Conservation (phyloP, 2,888 invertebrate species). For the Exocentrus adspersus region DNA sequence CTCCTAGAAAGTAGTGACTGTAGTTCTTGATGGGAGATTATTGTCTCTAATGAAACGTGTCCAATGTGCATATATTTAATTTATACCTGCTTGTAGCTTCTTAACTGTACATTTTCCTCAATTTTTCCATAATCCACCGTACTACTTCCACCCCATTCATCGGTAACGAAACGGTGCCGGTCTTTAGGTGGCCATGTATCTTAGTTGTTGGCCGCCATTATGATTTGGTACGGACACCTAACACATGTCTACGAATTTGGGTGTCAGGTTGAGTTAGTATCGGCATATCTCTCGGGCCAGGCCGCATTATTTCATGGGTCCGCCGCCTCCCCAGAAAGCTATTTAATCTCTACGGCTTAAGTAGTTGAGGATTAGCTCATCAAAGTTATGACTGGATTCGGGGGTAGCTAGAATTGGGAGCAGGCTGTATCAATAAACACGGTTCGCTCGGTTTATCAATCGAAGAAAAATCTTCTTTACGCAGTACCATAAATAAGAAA, state of each 20-base stretch:
- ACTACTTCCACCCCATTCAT: slow-evolving; percentile 8
- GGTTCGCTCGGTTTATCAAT: too few relatives aligned
- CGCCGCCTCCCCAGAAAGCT: slow-evolving; percentile 58
- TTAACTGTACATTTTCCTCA: too few relatives aligned
- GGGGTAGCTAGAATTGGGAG: not conserved
- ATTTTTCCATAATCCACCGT: not conserved
- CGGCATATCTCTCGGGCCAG: slow-evolving; percentile 63
- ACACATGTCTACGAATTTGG: slow-evolving; percentile 64
- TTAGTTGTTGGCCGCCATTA: slow-evolving; percentile 54
- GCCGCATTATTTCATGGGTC: slow-evolving; percentile 53
- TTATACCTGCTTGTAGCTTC: not conserved
- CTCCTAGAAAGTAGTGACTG: too few relatives aligned
- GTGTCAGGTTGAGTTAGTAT: slow-evolving; percentile 64
- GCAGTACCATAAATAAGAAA: too few relatives aligned
- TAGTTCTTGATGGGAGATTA: too few relatives aligned
- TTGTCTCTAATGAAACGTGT: not conserved
- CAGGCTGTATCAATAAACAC: not conserved
- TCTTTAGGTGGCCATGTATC: slow-evolving; percentile 57
- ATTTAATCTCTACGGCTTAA: slow-evolving; percentile 63
- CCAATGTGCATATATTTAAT: not conserved
- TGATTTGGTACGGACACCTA: slow-evolving; percentile 58
- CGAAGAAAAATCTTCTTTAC: too few relatives aligned
- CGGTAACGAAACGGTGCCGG: slow-evolving; percentile 41
- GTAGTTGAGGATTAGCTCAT: slow-evolving; percentile 63
- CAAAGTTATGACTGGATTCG: slow-evolving; percentile 61